These are phyloP conservation scores for Planiliza haematocheilus DNA, from an alignment of 2,113 vertebrate genomes.

Conservation along the genomic window DNA sequence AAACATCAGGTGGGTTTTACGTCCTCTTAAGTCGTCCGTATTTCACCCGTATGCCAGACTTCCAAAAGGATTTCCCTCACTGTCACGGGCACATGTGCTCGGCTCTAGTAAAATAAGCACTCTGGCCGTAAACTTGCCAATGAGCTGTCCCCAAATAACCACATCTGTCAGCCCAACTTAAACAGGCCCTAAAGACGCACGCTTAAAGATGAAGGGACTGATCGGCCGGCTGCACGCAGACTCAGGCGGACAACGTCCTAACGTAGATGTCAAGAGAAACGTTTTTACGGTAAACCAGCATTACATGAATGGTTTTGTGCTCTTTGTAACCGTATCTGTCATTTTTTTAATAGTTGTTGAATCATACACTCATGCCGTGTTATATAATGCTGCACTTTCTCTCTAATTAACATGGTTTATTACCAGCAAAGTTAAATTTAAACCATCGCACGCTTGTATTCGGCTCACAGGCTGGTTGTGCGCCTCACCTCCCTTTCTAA, in stretches of 20 bases:
- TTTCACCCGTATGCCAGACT: constrained; percentile 70
- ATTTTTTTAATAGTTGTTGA: constrained; percentile 13
- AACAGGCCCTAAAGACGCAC: constrained; percentile 70
- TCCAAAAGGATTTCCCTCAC: constrained; percentile 77
- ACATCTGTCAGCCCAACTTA: constrained; percentile 79
- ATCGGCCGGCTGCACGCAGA: constrained; percentile 14
- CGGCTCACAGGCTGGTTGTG: constrained; percentile 41
- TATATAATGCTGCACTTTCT: constrained; percentile 17
- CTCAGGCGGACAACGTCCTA: background rate
- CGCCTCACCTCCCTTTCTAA: constrained; percentile 61
- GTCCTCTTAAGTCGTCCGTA: constrained; percentile 56
- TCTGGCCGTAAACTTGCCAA: constrained; percentile 77
- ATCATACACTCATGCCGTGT: constrained; percentile 5
- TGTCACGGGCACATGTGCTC: constrained; percentile 76
- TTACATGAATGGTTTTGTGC: background rate
- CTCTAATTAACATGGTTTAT: constrained; percentile 27
- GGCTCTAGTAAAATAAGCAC: constrained; percentile 78
- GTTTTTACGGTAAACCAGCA: background rate
- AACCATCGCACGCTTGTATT: constrained; percentile 42
- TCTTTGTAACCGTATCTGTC: background rate
- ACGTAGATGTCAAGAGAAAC: background rate
- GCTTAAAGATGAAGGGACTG: constrained; percentile 70
- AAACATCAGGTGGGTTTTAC: constrained; percentile 64
- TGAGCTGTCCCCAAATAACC: constrained; percentile 82
- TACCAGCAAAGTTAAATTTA: constrained; percentile 32